phyloP scores from a whole-genome alignment of 2,113 vertebrate genomes.

The Entosphenus tridentatus region DNA sequence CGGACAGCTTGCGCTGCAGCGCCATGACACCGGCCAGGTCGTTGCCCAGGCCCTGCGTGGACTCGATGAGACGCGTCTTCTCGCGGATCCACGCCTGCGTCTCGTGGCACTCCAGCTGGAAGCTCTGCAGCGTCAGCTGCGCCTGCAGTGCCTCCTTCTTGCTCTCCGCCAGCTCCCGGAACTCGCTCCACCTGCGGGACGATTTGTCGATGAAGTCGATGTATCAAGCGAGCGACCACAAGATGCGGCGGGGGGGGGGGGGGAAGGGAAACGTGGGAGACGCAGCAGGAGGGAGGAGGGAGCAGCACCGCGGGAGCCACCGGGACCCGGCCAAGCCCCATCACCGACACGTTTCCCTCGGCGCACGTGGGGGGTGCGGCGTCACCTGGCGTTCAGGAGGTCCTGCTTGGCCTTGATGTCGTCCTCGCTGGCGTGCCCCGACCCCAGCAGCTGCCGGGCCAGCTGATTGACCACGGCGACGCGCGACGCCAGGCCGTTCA shows the following conservation, averaged over 20 bases:
- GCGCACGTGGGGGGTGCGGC: too few relatives aligned
- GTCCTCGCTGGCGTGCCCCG: conserved; percentile 39
- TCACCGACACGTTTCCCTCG: too few relatives aligned
- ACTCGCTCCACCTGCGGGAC: conserved; percentile 49
- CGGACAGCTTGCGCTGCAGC: conserved; percentile 62
- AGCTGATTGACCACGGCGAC: conserved; percentile 48
- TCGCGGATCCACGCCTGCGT: conserved; percentile 76
- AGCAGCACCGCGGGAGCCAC: too few relatives aligned
- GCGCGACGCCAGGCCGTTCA: conserved; percentile 46
- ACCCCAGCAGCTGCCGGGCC: conserved; percentile 35
- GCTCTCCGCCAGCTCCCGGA: conserved; percentile 38
- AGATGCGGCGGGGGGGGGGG: too few relatives aligned
- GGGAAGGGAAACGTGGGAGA: too few relatives aligned
- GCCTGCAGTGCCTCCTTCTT: conserved; percentile 56
- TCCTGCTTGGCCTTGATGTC: conserved; percentile 44
- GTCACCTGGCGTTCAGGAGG: conserved; percentile 35
- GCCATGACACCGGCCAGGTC: conserved; percentile 68
- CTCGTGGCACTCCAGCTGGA: conserved; percentile 73
- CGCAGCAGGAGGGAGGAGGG: too few relatives aligned
- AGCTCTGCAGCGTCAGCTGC: conserved; percentile 73
- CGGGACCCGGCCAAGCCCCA: too few relatives aligned
- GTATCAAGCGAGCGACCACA: too few relatives aligned
- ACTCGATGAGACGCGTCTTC: conserved; percentile 80
- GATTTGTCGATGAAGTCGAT: too few relatives aligned
- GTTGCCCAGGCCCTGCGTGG: conserved; percentile 58